Percentiles rank a stretch among this genome's conserved stretches.
phyloP scores from a whole-genome alignment of 2,888 invertebrate genomes.

The Nomada goodeniana region DNA sequence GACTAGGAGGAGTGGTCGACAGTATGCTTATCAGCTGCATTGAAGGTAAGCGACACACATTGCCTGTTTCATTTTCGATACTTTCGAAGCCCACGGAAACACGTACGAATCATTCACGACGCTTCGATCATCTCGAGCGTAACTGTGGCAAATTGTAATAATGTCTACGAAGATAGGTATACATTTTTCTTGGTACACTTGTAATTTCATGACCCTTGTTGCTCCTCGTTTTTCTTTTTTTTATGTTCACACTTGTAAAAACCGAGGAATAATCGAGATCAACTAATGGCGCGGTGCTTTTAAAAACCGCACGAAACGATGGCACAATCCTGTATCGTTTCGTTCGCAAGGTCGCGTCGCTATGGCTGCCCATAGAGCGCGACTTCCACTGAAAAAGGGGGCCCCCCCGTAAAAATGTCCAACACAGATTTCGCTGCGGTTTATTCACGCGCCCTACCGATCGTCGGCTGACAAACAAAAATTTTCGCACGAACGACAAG shows the following conservation, averaged over 20 bases:
- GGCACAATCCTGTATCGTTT: too few relatives aligned
- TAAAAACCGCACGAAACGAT: too few relatives aligned
- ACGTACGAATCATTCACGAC: background rate
- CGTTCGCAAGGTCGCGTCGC: too few relatives aligned
- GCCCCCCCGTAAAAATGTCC: background rate
- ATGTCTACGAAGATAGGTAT: background rate
- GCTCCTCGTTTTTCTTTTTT: too few relatives aligned
- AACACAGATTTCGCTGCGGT: too few relatives aligned
- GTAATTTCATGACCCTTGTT: too few relatives aligned
- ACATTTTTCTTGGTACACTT: too few relatives aligned
- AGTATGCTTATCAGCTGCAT: background rate
- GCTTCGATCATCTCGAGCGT: background rate
- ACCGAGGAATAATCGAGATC: too few relatives aligned
- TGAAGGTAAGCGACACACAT: slow-evolving; percentile 36
- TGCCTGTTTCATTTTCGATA: slow-evolving; percentile 8
- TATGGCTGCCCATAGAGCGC: too few relatives aligned
- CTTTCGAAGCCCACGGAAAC: slow-evolving; percentile 1
- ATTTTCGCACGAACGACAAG: background rate
- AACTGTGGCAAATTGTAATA: background rate
- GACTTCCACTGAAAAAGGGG: background rate
- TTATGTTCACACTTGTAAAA: too few relatives aligned
- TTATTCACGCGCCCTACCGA: too few relatives aligned
- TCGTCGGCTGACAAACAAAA: background rate
- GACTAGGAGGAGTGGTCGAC: background rate
- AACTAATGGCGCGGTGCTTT: too few relatives aligned